These are phyloP conservation scores for Chrysocyon brachyurus DNA, from an alignment of 2,797 vertebrate species.

Conservation along the genomic window DNA sequence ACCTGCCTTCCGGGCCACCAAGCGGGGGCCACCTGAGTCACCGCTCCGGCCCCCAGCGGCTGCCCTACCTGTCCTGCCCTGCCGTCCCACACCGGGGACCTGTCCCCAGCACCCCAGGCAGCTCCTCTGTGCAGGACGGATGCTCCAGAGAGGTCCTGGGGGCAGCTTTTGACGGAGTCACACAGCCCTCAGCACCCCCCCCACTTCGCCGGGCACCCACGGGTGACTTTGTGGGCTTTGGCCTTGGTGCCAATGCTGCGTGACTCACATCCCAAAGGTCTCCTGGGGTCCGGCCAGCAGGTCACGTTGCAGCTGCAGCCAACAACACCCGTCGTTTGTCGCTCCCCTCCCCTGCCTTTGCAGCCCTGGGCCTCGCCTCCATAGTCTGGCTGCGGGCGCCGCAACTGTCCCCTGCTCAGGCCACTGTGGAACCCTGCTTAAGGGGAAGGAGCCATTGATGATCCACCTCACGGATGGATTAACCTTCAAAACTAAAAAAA, in stretches of 20 bases:
- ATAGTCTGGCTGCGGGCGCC: not conserved
- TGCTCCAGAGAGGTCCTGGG: fast-evolving
- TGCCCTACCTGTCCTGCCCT: fast-evolving
- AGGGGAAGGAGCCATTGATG: constrained; percentile 56
- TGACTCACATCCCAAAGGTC: not conserved
- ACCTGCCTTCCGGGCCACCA: not conserved
- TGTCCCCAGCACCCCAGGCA: not conserved
- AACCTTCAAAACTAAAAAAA: constrained; percentile 71
- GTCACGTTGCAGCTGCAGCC: constrained; percentile 57
- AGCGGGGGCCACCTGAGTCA: not conserved
- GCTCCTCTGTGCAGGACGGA: not conserved
- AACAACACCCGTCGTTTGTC: not conserved
- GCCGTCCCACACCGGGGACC: too few relatives aligned
- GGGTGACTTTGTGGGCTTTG: not conserved
- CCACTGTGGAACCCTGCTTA: not conserved
- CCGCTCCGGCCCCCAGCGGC: fast-evolving
- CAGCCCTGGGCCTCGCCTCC: not conserved
- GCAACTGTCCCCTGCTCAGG: constrained; percentile 65
- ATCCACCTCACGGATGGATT: constrained; percentile 68
- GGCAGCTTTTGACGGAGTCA: fast-evolving
- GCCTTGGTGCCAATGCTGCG: fast-evolving
- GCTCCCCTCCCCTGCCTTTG: not conserved
- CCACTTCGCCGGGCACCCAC: fast-evolving
- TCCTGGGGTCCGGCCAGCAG: not conserved
- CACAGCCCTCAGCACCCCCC: not conserved